Evolutionary conservation across 2,797 vertebrate genomes (phyloP).

Genomic region (Echiichthys vipera): DNA sequence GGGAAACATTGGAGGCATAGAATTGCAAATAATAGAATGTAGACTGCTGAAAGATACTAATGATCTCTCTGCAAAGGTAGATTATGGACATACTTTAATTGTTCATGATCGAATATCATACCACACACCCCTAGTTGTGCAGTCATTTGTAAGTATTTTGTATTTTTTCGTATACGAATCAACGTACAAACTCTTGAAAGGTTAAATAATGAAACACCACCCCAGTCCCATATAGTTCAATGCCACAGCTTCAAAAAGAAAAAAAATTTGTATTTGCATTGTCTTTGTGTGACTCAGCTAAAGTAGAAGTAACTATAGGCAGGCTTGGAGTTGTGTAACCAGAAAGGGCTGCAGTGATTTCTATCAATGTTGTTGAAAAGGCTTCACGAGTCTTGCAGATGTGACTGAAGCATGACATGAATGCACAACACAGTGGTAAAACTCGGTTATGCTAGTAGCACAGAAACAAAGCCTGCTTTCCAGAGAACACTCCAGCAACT

Average conservation of each 20-base stretch:
- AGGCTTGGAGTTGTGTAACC: background rate
- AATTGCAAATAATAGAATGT: too few species aligned
- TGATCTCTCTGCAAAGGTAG: too few species aligned
- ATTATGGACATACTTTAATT: too few species aligned
- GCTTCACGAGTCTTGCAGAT: constrained; percentile 9
- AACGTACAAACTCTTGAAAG: constrained; percentile 7
- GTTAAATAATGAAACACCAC: background rate
- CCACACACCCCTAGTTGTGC: too few species aligned
- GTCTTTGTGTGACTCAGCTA: background rate
- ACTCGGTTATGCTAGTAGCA: constrained; percentile 27
- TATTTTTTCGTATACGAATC: too few species aligned
- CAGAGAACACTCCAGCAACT: constrained; percentile 40
- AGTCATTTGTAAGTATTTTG: background rate
- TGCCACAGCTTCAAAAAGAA: background rate
- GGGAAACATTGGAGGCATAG: too few species aligned
- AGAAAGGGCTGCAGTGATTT: constrained; percentile 8
- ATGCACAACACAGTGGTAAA: constrained; percentile 9
- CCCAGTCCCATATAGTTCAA: background rate
- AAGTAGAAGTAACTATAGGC: background rate
- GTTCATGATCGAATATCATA: too few species aligned
- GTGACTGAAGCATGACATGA: constrained; percentile 24
- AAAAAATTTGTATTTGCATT: constrained; percentile 5
- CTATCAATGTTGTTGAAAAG: background rate
- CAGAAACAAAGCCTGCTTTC: constrained; percentile 21
- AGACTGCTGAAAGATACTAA: too few species aligned